Evolutionary conservation across 2,113 vertebrate genomes (phyloP), one percentile per base, ranked within the genome.

Genomic region (Rhadina sibilatrix): DNA sequence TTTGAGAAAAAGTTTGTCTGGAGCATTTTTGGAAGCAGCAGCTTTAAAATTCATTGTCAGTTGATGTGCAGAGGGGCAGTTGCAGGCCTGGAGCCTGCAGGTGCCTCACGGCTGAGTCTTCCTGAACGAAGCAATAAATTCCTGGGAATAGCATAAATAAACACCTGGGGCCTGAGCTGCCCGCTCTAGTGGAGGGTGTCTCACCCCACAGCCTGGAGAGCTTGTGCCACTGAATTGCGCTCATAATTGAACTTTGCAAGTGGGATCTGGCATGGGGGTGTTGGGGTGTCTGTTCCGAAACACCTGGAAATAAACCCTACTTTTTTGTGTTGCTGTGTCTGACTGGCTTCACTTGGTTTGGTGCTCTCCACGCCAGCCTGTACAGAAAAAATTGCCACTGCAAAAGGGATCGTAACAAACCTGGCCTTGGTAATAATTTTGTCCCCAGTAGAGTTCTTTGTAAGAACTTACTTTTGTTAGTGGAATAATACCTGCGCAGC

Each of bases 251-350:
- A 12, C 57, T 54, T 20, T 6, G 9, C 38, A 8, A 6, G 54
- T 25, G 81, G 74, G 30, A 11, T 61, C 66, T 80, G 1, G 7
- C 23, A 13, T 70, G 78, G 77, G 69, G 78, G 30, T 53, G 38
- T 61, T 2, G 2, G 23, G 63, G 7, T 49, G 19, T 82, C 46
- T 60, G 44, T 46, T 77, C 75, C 3, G 2, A 37, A 93, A 70
- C 66, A 65, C 27, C 59, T 61, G 50, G 70, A 72, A 96, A 95
- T 96, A 91, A 97, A 95, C 54, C 42, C 53, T 52, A 7, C 6
- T 0, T 72, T 82, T 80, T 54, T 72, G 70, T 94, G 81, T 30
- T 83, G 53, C 42, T 64, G 59, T 63, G 82, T 91, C 82, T 88
- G 93, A 30, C 64, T 59, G 33, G 18, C 47, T 87, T 83, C 76